These are phyloP conservation scores for Aethina tumida DNA, from an alignment of 1,140 invertebrate species.

Conservation along the genomic window DNA sequence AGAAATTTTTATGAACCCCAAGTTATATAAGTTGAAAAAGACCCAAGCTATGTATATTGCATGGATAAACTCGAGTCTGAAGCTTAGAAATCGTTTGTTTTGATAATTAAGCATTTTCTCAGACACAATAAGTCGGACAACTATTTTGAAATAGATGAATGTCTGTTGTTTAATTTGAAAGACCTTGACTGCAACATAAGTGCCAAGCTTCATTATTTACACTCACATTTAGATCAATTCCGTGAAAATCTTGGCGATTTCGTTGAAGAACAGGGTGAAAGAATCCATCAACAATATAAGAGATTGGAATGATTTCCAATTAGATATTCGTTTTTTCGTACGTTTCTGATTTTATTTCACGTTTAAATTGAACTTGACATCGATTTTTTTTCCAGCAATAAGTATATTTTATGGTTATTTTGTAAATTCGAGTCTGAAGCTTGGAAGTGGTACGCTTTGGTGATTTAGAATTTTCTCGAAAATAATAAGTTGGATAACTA, in stretches of 20 bases:
- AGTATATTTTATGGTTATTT: slow-evolving; percentile 5
- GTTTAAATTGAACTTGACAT: too few relatives aligned
- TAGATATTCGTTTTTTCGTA: too few relatives aligned
- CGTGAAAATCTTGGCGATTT: slow-evolving; percentile 30
- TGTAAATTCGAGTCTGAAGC: background rate
- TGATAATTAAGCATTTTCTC: slow-evolving; percentile 8
- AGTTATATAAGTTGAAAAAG: too few relatives aligned
- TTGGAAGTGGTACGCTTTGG: slow-evolving; percentile 4
- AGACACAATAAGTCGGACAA: background rate
- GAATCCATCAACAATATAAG: slow-evolving; percentile 29
- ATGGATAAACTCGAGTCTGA: background rate
- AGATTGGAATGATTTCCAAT: too few relatives aligned
- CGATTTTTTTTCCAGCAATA: too few relatives aligned
- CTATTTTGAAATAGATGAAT: slow-evolving; percentile 1
- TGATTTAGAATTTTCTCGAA: slow-evolving; percentile 7
- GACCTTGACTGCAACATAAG: slow-evolving; percentile 9
- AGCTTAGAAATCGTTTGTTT: slow-evolving; percentile 6
- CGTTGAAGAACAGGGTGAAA: slow-evolving; percentile 31
- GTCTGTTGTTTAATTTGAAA: slow-evolving; percentile 4
- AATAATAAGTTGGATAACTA: background rate
- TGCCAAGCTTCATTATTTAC: slow-evolving; percentile 8
- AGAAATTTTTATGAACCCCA: too few relatives aligned
- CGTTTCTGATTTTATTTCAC: too few relatives aligned
- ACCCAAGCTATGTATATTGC: too few relatives aligned
- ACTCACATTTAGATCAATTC: slow-evolving; percentile 25